Base-by-base conservation (phyloP, 2,113 vertebrate genomes). In the Aegithalos caudatus region DNA sequence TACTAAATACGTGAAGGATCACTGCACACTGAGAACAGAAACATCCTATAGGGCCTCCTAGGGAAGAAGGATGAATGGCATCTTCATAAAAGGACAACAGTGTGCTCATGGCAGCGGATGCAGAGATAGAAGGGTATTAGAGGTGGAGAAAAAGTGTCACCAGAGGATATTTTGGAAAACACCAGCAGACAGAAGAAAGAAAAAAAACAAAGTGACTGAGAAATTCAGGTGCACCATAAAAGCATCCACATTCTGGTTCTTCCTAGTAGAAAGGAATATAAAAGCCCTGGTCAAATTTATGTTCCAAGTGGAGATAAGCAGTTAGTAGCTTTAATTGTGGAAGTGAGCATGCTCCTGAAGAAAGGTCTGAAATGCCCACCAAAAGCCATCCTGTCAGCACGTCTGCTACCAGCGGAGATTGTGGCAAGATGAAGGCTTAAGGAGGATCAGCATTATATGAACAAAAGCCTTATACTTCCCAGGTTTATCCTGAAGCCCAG, bases 51-150 rank as follows among this genome's bases (percentile, higher is more conserved):
- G 54, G 61, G 73, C 47, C 71, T 94, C 88, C 66, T 56, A 56
- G 44, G 86, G 47, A 81, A 87, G 87, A 76, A 51, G 88, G 69
- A 91, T 90, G 79, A 90, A 80, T 61, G 80, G 70, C 45, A 66
- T 31, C 53, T 71, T 95, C 87, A 77, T 91, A 74, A 96, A 87
- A 88, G 38, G 51, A 90, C 70, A 97, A 66, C 35, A 79, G 70
- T 0, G 0, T 31, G 33, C 33, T 62, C 71, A 61, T 2, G 81
- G 86, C 81, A 90, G 65, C 3, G 18, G 67, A 91, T n/a, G 77
- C 40, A 94, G 72, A 91, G 57, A 88, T 1, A 1, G 84, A 86
- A 45, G 56, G 86, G 25, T 90, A 83, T 70, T 48, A 79, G 81
- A 94, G 61, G 57, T 70, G 42, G 42, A 88, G 62, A 54, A 81